Evolutionary conservation across 2,797 vertebrate genomes (phyloP).

Genomic region (Crocodylus rhombifer): DNA sequence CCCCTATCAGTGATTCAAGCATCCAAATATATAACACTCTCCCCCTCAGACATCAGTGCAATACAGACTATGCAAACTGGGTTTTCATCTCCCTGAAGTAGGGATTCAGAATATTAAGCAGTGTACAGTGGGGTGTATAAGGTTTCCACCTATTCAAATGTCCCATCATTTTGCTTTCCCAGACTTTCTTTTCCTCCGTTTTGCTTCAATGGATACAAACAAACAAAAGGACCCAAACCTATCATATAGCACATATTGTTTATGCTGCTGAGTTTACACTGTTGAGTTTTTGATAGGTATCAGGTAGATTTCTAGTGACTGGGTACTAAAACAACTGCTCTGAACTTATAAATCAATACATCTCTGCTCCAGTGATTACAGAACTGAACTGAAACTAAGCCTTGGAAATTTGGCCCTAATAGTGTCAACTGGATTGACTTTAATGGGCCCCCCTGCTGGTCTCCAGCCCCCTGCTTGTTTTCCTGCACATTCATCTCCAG

Average conservation of each 20-base stretch:
- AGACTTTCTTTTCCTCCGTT: constrained; percentile 33
- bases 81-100: constrained; percentile 57
- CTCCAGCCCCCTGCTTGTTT: too few relatives aligned
- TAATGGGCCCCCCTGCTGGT: too few relatives aligned
- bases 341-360: not conserved
- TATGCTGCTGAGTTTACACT: not conserved
- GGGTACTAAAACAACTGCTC: not conserved
- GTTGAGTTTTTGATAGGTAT: too few relatives aligned
- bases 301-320: too few relatives aligned
- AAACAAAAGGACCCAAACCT: too few relatives aligned
- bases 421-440: not conserved
- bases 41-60: constrained; percentile 33
- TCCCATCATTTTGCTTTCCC: constrained; percentile 39
- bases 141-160: constrained; percentile 63
- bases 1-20: constrained; percentile 10
- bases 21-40: constrained; percentile 29
- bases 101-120: constrained; percentile 63
- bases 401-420: not conserved
- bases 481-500: too few relatives aligned
- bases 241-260: not conserved
- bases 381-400: not conserved
- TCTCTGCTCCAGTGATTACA: not conserved
- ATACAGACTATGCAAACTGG: constrained; percentile 19
- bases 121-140: constrained; percentile 39
- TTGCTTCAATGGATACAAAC: constrained; percentile 49